phyloP scores from a whole-genome alignment of 2,888 invertebrate species.

The Calliscelio sp. region DNA sequence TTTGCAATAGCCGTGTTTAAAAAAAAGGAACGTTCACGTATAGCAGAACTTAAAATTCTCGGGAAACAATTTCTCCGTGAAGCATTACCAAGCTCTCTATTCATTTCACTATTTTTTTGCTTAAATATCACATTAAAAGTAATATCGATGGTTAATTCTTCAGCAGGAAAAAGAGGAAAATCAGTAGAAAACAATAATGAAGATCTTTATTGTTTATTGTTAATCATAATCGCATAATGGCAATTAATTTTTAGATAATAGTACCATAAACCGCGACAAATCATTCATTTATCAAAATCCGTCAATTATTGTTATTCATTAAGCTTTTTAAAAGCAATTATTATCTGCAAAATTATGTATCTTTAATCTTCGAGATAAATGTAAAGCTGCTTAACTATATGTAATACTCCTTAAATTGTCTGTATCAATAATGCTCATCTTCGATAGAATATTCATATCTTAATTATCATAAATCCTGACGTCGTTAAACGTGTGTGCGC shows the following conservation, averaged over 20 bases:
- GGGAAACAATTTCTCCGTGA: conserved; percentile 25
- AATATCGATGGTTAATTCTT: no score
- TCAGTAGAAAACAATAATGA: no score
- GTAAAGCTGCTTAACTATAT: no score
- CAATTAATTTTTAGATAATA: conserved; percentile 7
- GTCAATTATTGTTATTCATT: conserved; percentile 8
- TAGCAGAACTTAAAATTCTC: conserved; percentile 39
- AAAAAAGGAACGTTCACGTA: conserved; percentile 45
- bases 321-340: no score
- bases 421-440: not conserved
- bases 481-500: not conserved
- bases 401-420: conserved; percentile 3
- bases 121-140: not conserved
- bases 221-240: no score
- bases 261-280: not conserved
- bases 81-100: not conserved
- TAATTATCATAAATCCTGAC: conserved; percentile 32
- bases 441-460: conserved; percentile 31
- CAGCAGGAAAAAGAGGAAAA: no score
- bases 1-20: conserved; percentile 60
- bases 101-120: not conserved
- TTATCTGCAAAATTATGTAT: no score
- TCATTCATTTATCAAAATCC: conserved; percentile 9
- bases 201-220: no score
- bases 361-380: no score